These are phyloP conservation scores for Perca fluviatilis DNA, from an alignment of 2,113 vertebrate genomes.

Conservation along the genomic window DNA sequence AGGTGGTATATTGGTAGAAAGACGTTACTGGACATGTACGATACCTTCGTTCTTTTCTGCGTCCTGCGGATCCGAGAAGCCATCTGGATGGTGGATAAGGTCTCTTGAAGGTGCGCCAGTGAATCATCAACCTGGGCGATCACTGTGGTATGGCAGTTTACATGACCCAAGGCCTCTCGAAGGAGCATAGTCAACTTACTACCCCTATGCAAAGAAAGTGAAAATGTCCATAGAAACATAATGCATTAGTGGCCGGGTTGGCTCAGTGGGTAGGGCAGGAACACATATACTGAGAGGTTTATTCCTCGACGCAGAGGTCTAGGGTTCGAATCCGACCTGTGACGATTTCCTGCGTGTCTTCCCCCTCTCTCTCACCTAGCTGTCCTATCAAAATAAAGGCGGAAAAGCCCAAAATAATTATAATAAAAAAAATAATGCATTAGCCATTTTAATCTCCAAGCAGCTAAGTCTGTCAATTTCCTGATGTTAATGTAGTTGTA, in stretches of 20 bases:
- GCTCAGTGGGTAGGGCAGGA: too few relatives aligned
- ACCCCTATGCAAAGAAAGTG: slow-evolving; percentile 82
- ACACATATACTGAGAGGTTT: too few relatives aligned
- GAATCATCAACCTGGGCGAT: slow-evolving; percentile 92
- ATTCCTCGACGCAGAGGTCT: too few relatives aligned
- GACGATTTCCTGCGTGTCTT: too few relatives aligned
- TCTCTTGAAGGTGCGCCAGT: slow-evolving; percentile 88
- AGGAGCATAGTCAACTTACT: slow-evolving; percentile 97
- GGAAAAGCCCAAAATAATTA: too few relatives aligned
- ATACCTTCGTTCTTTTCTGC: slow-evolving; percentile 96
- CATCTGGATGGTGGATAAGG: slow-evolving; percentile 93
- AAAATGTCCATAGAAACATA: background rate
- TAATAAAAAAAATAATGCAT: background rate
- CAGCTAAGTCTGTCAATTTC: background rate
- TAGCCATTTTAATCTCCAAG: background rate
- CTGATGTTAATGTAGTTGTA: background rate
- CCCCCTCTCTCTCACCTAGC: too few relatives aligned
- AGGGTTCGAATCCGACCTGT: too few relatives aligned
- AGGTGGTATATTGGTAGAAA: background rate
- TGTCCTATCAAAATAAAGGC: too few relatives aligned
- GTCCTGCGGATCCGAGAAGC: slow-evolving; percentile 92
- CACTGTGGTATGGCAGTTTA: slow-evolving; percentile 94
- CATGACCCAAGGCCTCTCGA: slow-evolving; percentile 92
- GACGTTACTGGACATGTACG: background rate
- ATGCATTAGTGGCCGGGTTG: background rate